Evolutionary conservation across 2,888 invertebrate species (phyloP), one percentile per base, ranked within the genome.

Genomic region (Ectemnius continuus): DNA sequence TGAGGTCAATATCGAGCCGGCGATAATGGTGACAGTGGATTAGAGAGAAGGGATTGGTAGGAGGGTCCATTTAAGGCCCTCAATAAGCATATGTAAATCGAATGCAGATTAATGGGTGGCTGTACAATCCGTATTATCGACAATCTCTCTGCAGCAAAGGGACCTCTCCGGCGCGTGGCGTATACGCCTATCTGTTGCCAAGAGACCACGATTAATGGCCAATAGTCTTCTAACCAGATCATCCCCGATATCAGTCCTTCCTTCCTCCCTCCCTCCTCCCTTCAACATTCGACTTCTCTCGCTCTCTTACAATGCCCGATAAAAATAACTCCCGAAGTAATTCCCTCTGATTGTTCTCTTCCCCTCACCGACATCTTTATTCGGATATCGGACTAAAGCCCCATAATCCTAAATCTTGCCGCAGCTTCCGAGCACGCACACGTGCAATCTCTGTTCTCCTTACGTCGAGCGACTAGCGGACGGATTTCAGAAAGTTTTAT

Each of bases 71-170:
- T 36, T 36, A 36, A 36, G 36, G 36, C 11, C 5, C 36, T 36
- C 52, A 14, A 52, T 52, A 52, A 52, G 16, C 52, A 52, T 46
- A 36, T 59, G 64, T 48, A 68, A 73, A 75, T 67, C 26, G 23
- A 48, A 48, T 67, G 60, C 60, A 64, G 26, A 13, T 67, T 66
- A 61, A n/a, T 46, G 13, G 6, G 63, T 4, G 48, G 67, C 48
- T 36, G 23, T 61, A 16, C 62, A 52, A 63, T 20, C 47, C 14
- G n/a, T 18, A 63, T 16, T 60, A 26, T 18, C 18, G 48, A n/a
- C 45, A 59, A 73, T 61, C 68, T 62, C 74, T 73, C 74, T 16
- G 68, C 52, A 75, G 65, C 58, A 62, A 68, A 74, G 75, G 48
- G 74, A 52, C 47, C 56, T 28, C 60, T 56, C 36, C 47, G 6